A percentile compares a stretch with the other conserved stretches of the same genome.
These are phyloP conservation scores for Lerema accius DNA, from an alignment of 1,140 invertebrate genomes.

Conservation along the genomic window DNA sequence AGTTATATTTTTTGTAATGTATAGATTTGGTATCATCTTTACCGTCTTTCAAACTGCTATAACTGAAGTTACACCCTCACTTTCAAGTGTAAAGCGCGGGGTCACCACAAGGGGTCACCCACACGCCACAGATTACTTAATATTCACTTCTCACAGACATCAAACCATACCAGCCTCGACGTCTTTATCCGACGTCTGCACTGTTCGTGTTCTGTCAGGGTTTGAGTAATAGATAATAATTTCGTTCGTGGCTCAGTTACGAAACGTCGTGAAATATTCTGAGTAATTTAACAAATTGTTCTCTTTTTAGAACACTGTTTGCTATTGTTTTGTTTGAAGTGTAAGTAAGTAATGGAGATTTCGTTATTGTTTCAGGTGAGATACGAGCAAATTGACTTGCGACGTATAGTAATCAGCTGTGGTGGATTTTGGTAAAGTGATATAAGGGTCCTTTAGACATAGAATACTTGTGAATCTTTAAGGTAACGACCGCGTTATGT, in stretches of 20 bases:
- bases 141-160: constrained; percentile 1
- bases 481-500: too few species aligned
- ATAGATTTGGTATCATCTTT: too few species aligned
- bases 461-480: too few species aligned
- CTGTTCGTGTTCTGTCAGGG: constrained; percentile 32
- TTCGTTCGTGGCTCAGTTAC: constrained; percentile 24
- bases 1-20: too few species aligned
- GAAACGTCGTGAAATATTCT: constrained; percentile 34
- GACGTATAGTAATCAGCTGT: neutral
- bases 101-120: neutral
- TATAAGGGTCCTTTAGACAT: too few species aligned
- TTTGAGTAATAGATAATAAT: constrained; percentile 38
- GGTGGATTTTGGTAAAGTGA: neutral
- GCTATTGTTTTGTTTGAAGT: constrained; percentile 2
- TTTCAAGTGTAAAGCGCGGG: neutral
- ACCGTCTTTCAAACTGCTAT: too few species aligned
- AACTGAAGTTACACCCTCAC: neutral
- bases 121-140: neutral
- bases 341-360: constrained; percentile 4
- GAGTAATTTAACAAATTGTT: constrained; percentile 40
- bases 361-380: constrained; percentile 16
- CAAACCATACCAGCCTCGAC: neutral
- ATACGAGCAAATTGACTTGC: neutral
- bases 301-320: constrained; percentile 30
- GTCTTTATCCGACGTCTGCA: constrained; percentile 20